Evolutionary conservation across 2,888 invertebrate genomes (phyloP).

Genomic region (Chaitophorus viminalis): DNA sequence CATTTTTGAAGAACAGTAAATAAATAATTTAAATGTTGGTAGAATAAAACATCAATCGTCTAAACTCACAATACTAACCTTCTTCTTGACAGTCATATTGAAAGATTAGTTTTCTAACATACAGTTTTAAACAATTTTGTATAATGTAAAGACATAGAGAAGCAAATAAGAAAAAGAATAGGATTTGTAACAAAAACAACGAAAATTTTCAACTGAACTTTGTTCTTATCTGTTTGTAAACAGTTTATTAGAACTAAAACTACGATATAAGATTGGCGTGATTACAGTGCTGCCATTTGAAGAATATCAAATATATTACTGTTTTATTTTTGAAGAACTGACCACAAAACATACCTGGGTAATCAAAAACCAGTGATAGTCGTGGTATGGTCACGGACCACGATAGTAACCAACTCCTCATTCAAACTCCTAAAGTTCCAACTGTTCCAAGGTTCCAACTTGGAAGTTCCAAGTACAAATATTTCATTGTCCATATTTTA

Average conservation of each 20-base stretch:
- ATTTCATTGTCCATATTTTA: no score
- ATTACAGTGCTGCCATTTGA: background rate
- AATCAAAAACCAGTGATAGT: no score
- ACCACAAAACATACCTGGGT: no score
- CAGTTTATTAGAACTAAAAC: constrained; percentile 20
- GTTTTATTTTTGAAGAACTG: no score
- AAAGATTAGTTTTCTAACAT: background rate
- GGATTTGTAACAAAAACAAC: background rate
- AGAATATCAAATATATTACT: background rate
- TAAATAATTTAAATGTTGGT: no score
- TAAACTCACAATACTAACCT: constrained; percentile 37
- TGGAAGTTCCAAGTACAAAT: no score
- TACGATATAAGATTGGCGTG: constrained; percentile 17
- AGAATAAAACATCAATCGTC: background rate
- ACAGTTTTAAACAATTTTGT: background rate
- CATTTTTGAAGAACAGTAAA: background rate
- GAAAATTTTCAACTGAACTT: constrained; percentile 13
- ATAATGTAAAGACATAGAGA: background rate
- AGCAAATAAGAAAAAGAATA: background rate
- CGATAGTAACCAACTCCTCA: no score
- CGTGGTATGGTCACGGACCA: no score
- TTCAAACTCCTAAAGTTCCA: no score
- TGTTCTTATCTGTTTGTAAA: constrained; percentile 54
- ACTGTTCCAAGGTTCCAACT: no score
- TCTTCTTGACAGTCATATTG: constrained; percentile 62